phyloP scores from a whole-genome alignment of 2,113 vertebrate species.

The Geothlypis trichas region DNA sequence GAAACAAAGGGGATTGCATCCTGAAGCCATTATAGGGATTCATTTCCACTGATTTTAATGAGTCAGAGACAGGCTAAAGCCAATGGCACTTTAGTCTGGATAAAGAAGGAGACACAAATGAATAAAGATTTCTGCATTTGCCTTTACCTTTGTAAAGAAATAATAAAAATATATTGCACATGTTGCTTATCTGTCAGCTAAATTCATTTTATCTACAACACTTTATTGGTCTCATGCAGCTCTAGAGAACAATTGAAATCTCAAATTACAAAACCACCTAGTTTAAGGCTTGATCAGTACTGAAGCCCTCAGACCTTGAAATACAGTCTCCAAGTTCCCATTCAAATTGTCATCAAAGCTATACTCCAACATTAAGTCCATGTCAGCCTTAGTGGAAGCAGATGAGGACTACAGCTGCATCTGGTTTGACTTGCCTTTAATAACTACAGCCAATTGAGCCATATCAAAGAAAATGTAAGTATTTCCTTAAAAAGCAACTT shows the following conservation, averaged over 20 bases:
- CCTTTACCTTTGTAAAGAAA: conserved; percentile 36
- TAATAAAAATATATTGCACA: conserved; percentile 44
- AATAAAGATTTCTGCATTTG: conserved; percentile 42
- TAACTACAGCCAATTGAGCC: conserved; percentile 13
- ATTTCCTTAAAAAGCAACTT: conserved; percentile 12
- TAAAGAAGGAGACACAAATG: not conserved
- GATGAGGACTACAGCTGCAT: conserved; percentile 34
- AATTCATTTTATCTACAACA: conserved; percentile 47
- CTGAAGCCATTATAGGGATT: not conserved
- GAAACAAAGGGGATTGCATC: not conserved
- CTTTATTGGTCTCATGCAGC: conserved; percentile 16
- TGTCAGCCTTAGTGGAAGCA: conserved; percentile 63
- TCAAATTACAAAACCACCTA: conserved; percentile 59
- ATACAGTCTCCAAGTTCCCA: conserved; percentile 53
- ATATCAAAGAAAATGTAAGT: conserved; percentile 25
- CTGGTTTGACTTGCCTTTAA: conserved; percentile 49
- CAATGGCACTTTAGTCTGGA: not conserved
- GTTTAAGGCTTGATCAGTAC: conserved; percentile 14
- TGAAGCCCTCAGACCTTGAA: conserved; percentile 31
- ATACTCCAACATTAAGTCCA: conserved; percentile 36
- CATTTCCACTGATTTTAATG: not conserved
- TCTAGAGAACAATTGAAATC: conserved; percentile 51
- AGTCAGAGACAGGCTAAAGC: not conserved
- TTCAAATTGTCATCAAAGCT: conserved; percentile 64
- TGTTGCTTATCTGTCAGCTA: conserved; percentile 42